Percentiles rank a stretch among this genome's conserved stretches.
phyloP scores from a whole-genome alignment of 35 echinoderm and acorn worm species.

The Lytechinus variegatus region DNA sequence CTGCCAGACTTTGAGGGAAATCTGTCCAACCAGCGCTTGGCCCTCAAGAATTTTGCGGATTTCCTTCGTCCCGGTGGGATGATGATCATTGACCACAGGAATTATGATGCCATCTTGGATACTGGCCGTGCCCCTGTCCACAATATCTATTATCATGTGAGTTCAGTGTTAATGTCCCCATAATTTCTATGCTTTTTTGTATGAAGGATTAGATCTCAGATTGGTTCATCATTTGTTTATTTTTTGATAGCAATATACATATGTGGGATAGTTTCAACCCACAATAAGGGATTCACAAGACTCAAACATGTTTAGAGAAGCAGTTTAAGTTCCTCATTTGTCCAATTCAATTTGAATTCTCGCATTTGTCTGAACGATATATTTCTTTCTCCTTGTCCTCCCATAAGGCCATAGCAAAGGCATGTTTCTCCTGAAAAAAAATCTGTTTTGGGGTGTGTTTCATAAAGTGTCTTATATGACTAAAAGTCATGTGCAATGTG shows the following conservation, averaged over 20 bases:
- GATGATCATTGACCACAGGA: slow-evolving; percentile 93
- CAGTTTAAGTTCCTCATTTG: neutral
- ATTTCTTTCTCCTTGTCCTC: neutral
- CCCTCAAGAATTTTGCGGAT: slow-evolving; percentile 81
- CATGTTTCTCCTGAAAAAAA: no score
- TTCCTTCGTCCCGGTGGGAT: slow-evolving; percentile 84
- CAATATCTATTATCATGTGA: slow-evolving; percentile 96
- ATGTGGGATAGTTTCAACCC: no score
- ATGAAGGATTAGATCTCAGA: neutral
- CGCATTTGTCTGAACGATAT: no score
- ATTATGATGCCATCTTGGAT: slow-evolving; percentile 92
- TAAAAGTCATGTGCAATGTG: no score
- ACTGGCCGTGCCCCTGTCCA: slow-evolving; percentile 88
- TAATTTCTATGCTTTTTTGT: neutral
- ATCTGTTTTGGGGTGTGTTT: no score
- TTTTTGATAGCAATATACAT: no score
- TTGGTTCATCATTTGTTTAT: no score
- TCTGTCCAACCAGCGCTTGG: slow-evolving; percentile 71
- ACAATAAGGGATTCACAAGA: neutral
- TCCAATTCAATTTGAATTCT: no score
- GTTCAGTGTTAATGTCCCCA: neutral
- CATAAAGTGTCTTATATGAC: no score
- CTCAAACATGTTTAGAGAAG: neutral
- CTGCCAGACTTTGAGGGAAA: slow-evolving; percentile 95
- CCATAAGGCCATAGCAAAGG: neutral